phyloP scores from a whole-genome alignment of 2,888 invertebrate genomes.

The Cerastis rubricosa region DNA sequence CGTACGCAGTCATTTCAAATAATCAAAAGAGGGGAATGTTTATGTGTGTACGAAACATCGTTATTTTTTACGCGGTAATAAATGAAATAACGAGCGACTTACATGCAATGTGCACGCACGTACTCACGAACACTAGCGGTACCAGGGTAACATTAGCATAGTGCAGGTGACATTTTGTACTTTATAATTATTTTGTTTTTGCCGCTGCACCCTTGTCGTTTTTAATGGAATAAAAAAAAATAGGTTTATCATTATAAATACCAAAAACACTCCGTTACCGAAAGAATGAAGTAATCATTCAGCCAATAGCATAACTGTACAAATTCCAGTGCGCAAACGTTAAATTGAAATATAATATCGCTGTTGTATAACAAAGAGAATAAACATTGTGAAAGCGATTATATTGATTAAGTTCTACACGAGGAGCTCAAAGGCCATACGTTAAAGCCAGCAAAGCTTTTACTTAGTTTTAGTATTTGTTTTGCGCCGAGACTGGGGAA shows the following conservation, averaged over 20 bases:
- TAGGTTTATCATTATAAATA: not conserved
- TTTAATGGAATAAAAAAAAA: conserved; percentile 12
- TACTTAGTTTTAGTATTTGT: conserved; percentile 64
- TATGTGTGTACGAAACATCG: conserved; percentile 69
- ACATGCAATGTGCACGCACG: conserved; percentile 72
- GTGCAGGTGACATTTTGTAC: conserved; percentile 67
- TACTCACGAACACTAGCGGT: conserved; percentile 65
- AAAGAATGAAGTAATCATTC: conserved; percentile 5
- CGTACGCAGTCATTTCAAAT: conserved; percentile 66
- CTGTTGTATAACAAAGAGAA: conserved; percentile 50
- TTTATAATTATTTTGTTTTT: conserved; percentile 56
- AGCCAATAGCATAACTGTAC: conserved; percentile 30
- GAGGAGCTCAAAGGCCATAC: conserved; percentile 46
- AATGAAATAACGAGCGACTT: conserved; percentile 72
- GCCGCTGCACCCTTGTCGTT: conserved; percentile 29
- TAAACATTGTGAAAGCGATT: conserved; percentile 57
- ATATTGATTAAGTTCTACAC: conserved; percentile 58
- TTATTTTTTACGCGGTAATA: conserved; percentile 73
- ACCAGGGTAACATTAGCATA: conserved; percentile 65
- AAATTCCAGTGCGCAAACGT: conserved; percentile 19
- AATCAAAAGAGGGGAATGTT: conserved; percentile 70
- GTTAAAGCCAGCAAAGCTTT: conserved; percentile 60
- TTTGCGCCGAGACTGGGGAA: conserved; percentile 56
- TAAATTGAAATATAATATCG: conserved; percentile 46
- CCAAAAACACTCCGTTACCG: conserved; percentile 4